A percentile compares a stretch with the other conserved stretches of the same genome.
Evolutionary conservation across 2,113 vertebrate species (phyloP).

Genomic region (Mungos mungo): DNA sequence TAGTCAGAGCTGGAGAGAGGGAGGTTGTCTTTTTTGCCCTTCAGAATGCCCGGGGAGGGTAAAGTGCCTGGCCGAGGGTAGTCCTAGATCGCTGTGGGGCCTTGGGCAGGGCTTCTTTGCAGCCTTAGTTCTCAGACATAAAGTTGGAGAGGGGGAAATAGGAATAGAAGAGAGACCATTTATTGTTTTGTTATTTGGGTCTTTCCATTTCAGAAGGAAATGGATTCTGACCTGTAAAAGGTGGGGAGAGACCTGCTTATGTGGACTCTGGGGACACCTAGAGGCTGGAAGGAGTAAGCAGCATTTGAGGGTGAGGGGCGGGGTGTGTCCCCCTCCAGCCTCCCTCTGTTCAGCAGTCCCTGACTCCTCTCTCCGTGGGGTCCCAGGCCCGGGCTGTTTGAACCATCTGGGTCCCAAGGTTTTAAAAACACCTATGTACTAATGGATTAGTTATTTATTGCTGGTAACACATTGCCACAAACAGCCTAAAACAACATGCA

Average conservation of each 20-base stretch:
- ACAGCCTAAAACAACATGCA: neutral
- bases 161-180: neutral
- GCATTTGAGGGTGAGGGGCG: neutral
- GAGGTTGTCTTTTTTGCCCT: neutral
- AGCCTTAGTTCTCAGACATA: neutral
- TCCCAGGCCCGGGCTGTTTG: neutral
- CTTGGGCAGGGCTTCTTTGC: no score
- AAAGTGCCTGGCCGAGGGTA: neutral
- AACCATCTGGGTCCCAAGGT: neutral
- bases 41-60: neutral
- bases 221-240: constrained; percentile 40
- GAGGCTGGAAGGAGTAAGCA: constrained; percentile 35
- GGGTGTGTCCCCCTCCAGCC: neutral
- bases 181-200: neutral
- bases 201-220: constrained; percentile 52
- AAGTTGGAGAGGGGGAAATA: neutral
- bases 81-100: neutral
- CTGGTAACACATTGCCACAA: neutral
- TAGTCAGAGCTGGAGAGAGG: neutral
- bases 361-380: neutral
- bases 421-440: neutral
- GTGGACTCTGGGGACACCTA: constrained; percentile 62
- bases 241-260: neutral
- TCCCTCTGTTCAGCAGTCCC: neutral
- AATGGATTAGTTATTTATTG: neutral